Evolutionary conservation across 1,140 invertebrate genomes (phyloP).

Genomic region (Scaptomyza hsui): DNA sequence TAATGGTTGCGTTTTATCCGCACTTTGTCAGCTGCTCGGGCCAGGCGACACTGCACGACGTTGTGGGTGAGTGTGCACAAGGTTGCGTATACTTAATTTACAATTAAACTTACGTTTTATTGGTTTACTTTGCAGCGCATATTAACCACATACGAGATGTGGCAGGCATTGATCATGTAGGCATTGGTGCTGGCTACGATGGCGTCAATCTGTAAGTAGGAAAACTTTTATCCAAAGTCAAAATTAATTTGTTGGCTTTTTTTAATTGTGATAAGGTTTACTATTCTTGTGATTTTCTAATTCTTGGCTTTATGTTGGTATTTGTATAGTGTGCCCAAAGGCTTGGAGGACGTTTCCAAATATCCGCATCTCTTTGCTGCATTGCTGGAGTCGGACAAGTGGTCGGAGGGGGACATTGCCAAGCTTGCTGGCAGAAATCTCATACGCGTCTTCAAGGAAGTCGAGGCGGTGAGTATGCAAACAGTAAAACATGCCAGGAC

Average conservation of each 20-base stretch:
- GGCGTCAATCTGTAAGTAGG: constrained; percentile 91
- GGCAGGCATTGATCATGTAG: constrained; percentile 93
- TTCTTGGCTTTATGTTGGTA: neutral
- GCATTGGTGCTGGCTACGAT: constrained; percentile 92
- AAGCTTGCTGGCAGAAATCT: constrained; percentile 91
- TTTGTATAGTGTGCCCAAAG: constrained; percentile 87
- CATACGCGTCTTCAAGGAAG: constrained; percentile 90
- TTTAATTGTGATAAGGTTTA: neutral
- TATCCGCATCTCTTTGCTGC: constrained; percentile 91
- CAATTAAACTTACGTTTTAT: constrained; percentile 42
- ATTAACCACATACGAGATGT: constrained; percentile 93
- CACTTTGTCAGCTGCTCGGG: constrained; percentile 92
- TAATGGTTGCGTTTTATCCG: constrained; percentile 96
- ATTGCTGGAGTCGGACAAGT: constrained; percentile 87
- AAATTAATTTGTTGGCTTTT: constrained; percentile 1
- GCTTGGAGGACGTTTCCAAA: constrained; percentile 93
- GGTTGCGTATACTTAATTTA: constrained; percentile 18
- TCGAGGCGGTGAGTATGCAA: constrained; percentile 87
- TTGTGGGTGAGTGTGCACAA: constrained; percentile 87
- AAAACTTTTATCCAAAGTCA: neutral
- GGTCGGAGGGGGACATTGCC: constrained; percentile 90
- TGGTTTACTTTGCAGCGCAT: constrained; percentile 88
- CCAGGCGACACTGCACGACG: constrained; percentile 90
- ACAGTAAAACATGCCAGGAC: constrained; percentile 10
- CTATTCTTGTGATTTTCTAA: neutral